Conservation (phyloP, 2,888 invertebrate genomes). For the Platycheirus rosarum region DNA sequence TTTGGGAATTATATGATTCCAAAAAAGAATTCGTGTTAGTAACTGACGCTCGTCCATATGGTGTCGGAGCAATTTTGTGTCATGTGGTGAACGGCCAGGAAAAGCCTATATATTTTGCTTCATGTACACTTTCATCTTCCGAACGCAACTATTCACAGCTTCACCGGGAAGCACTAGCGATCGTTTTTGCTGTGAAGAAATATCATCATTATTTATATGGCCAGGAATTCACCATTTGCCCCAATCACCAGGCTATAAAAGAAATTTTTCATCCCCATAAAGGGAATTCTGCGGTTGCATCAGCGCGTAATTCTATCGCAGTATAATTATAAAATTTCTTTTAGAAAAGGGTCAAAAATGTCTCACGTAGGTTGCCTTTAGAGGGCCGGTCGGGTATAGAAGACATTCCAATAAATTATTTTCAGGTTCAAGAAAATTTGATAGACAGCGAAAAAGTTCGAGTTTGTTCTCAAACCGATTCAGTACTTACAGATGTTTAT, state of each 20-base stretch:
- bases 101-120: constrained; percentile 54
- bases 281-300: neutral
- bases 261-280: neutral
- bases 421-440: neutral
- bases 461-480: neutral
- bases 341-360: neutral
- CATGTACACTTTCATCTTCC: constrained; percentile 45
- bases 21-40: neutral
- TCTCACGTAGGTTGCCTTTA: neutral
- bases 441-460: neutral
- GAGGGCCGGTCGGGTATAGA: neutral
- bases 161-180: constrained; percentile 77
- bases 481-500: neutral
- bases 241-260: constrained; percentile 61
- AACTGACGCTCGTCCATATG: constrained; percentile 45
- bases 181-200: constrained; percentile 79
- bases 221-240: constrained; percentile 38
- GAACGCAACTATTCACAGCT: constrained; percentile 76
- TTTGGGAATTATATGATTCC: too few species aligned
- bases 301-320: neutral
- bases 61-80: constrained; percentile 41
- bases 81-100: constrained; percentile 57
- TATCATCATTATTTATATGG: constrained; percentile 81
- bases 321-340: neutral
- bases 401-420: neutral